A percentile compares a stretch with the other conserved stretches of the same genome.
Evolutionary conservation across 2,113 vertebrate species (phyloP).

Genomic region (Centropus bengalensis): DNA sequence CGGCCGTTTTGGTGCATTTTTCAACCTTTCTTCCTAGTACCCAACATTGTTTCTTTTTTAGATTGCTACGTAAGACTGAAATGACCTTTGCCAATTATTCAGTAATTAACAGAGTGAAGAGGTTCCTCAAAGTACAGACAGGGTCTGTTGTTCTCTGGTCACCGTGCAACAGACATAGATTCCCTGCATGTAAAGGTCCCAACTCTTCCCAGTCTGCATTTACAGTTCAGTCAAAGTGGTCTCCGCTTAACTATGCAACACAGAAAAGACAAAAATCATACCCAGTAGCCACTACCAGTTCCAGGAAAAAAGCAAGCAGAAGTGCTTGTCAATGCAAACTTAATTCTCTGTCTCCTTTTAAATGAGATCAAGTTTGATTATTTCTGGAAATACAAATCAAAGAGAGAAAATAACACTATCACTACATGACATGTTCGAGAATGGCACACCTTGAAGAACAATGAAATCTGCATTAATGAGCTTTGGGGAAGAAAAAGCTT

Average conservation of each 20-base stretch:
- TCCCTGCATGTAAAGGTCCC: not conserved
- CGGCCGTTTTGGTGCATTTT: not conserved
- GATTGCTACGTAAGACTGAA: not conserved
- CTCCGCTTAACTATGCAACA: not conserved
- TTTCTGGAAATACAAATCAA: not conserved
- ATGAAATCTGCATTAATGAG: not conserved
- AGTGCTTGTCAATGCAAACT: not conserved
- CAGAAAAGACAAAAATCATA: constrained; percentile 42
- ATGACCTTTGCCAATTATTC: not conserved
- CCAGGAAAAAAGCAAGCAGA: not conserved
- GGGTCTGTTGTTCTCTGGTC: not conserved
- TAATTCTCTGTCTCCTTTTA: not conserved
- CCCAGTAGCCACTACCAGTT: not conserved
- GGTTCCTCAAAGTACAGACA: not conserved
- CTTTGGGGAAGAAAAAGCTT: not conserved
- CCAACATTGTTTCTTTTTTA: not conserved
- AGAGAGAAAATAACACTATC: not conserved
- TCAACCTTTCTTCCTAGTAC: not conserved
- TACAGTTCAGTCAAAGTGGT: not conserved
- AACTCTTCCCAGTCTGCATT: not conserved
- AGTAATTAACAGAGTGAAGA: not conserved
- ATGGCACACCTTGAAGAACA: not conserved
- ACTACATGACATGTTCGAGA: not conserved
- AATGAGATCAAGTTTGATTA: not conserved
- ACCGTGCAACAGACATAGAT: not conserved